These are phyloP conservation scores for Notodonta ziczac DNA, from an alignment of 2,888 invertebrate species.

Conservation along the genomic window DNA sequence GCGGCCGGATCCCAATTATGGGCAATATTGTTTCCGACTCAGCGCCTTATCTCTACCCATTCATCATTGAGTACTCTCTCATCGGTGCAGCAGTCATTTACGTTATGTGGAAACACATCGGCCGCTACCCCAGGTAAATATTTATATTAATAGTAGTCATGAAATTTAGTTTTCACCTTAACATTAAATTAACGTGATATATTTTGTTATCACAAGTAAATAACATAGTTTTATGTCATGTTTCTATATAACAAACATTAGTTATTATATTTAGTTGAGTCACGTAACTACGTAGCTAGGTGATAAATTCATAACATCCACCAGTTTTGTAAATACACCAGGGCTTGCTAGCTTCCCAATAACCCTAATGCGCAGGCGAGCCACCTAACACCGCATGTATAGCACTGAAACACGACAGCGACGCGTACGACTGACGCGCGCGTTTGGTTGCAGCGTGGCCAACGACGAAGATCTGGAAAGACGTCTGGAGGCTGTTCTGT, in stretches of 20 bases:
- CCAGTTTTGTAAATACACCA: not conserved
- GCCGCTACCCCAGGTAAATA: constrained; percentile 91
- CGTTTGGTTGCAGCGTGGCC: constrained; percentile 83
- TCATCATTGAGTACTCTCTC: constrained; percentile 97
- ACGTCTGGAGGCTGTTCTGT: constrained; percentile 94
- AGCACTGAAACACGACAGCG: constrained; percentile 21
- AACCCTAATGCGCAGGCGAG: not conserved
- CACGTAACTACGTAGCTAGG: not conserved
- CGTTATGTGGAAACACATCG: constrained; percentile 98
- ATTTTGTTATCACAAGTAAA: not conserved
- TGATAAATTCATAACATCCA: not conserved
- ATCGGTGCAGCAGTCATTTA: constrained; percentile 98
- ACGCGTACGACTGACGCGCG: constrained; percentile 60
- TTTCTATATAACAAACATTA: not conserved
- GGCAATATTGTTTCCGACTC: constrained; percentile 96
- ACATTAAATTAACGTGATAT: not conserved
- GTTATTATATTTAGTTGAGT: not conserved
- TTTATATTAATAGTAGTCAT: not conserved
- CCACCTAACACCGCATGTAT: constrained; percentile 8
- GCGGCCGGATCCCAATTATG: constrained; percentile 95
- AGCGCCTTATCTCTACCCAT: constrained; percentile 97
- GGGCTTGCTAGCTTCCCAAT: not conserved
- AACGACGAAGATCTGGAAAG: constrained; percentile 94
- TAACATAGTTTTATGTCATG: too few relatives aligned
- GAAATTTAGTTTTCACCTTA: not conserved